A percentile compares a stretch with the other conserved stretches of the same genome.
Evolutionary conservation across 2,113 vertebrate species (phyloP).

Genomic region (Trogon surrucura): DNA sequence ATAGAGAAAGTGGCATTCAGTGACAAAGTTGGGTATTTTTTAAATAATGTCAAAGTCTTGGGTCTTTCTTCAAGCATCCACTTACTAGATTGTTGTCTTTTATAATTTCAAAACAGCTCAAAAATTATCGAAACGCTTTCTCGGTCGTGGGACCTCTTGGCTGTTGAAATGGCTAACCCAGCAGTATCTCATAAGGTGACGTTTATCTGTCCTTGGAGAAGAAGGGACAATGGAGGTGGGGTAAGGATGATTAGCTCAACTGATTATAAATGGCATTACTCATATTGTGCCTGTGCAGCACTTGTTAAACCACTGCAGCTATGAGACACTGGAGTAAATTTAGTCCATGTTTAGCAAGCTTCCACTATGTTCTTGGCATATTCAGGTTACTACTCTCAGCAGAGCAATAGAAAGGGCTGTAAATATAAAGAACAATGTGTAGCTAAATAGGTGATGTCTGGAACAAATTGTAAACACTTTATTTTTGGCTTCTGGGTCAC

Average conservation of each 20-base stretch:
- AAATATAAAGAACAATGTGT: background rate
- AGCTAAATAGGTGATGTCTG: background rate
- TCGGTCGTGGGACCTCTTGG: background rate
- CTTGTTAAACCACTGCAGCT: background rate
- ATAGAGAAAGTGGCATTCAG: background rate
- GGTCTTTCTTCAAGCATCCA: background rate
- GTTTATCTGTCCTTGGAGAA: conserved; percentile 3
- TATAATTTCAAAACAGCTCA: background rate
- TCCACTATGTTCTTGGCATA: background rate
- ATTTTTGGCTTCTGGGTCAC: conserved; percentile 30
- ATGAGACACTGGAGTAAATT: background rate
- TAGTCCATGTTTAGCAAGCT: background rate
- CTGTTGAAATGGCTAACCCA: background rate
- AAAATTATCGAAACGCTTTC: background rate
- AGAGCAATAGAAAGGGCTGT: conserved; percentile 10
- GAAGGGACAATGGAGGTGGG: background rate
- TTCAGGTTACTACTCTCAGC: conserved; percentile 11
- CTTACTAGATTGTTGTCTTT: background rate
- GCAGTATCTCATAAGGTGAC: background rate
- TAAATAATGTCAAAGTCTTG: background rate
- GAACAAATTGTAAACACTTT: background rate
- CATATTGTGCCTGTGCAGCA: background rate
- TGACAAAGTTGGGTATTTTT: background rate
- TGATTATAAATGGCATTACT: background rate
- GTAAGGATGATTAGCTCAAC: conserved; percentile 18